These are phyloP conservation scores for Drosophila miranda DNA, from an alignment of 1,140 invertebrate species.

Conservation along the genomic window DNA sequence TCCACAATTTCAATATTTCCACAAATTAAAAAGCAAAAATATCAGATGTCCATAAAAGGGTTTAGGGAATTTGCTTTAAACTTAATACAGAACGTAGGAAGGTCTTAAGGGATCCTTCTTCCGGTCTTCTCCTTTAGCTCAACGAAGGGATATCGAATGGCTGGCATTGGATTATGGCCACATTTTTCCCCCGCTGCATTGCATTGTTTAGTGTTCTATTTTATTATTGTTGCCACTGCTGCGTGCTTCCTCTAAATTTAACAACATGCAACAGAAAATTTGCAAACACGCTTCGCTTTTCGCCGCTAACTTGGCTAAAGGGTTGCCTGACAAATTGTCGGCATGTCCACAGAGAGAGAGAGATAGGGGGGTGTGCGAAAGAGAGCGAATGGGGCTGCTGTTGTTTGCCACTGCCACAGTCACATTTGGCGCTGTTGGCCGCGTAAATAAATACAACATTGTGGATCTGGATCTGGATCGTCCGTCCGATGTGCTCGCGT, in stretches of 20 bases:
- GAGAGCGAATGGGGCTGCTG: constrained; percentile 16
- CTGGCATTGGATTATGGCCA: not conserved
- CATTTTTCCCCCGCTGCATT: constrained; percentile 15
- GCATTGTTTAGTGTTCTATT: constrained; percentile 51
- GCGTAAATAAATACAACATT: constrained; percentile 71
- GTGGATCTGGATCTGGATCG: constrained; percentile 22
- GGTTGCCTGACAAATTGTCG: constrained; percentile 75
- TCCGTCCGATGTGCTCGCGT: constrained; percentile 68
- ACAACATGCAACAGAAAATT: constrained; percentile 53
- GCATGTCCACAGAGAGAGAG: constrained; percentile 16
- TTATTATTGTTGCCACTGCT: constrained; percentile 41
- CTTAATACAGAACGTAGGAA: no score
- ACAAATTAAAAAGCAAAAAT: no score
- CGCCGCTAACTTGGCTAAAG: constrained; percentile 73
- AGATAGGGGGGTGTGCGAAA: no score
- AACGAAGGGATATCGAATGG: no score
- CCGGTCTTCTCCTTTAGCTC: no score
- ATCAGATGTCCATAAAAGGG: no score
- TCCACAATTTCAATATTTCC: no score
- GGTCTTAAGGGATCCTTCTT: no score
- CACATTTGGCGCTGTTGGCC: constrained; percentile 21
- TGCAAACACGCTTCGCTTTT: constrained; percentile 47
- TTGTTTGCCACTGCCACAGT: constrained; percentile 12
- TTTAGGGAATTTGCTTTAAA: no score
- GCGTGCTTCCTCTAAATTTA: constrained; percentile 57